Evolutionary conservation across 2,888 invertebrate genomes (phyloP).

Genomic region (Plebejus argus): DNA sequence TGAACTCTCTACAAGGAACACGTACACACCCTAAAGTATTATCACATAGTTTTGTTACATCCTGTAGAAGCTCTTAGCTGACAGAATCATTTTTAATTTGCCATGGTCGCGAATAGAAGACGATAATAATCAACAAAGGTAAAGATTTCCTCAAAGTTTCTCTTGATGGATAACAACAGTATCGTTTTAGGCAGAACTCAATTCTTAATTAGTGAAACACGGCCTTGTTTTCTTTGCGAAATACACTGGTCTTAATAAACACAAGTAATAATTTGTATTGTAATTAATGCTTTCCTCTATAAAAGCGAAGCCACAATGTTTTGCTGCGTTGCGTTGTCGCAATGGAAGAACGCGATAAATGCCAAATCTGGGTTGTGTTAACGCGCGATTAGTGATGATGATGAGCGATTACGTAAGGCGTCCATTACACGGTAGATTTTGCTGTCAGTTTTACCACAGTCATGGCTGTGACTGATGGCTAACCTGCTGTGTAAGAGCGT

Average conservation of each 20-base stretch:
- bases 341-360: not conserved
- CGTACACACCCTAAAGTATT: too few relatives aligned
- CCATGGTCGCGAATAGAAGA: not conserved
- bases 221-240: not conserved
- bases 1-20: too few relatives aligned
- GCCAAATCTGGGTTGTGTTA: not conserved
- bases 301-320: not conserved
- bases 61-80: not conserved
- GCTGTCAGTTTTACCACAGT: too few relatives aligned
- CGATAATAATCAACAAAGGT: not conserved
- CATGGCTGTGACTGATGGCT: too few relatives aligned
- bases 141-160: not conserved
- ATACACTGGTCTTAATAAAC: not conserved
- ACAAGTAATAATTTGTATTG: not conserved
- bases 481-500: too few relatives aligned
- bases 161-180: not conserved
- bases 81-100: not conserved
- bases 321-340: not conserved
- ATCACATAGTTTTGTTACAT: too few relatives aligned
- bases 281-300: slow-evolving; percentile 3
- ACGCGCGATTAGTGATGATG: not conserved
- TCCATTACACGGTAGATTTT: too few relatives aligned
- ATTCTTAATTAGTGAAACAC: not conserved
- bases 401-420: too few relatives aligned
- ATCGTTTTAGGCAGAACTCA: not conserved